phyloP scores from a whole-genome alignment of 2,888 invertebrate species.

The Teinopalpus imperialis region DNA sequence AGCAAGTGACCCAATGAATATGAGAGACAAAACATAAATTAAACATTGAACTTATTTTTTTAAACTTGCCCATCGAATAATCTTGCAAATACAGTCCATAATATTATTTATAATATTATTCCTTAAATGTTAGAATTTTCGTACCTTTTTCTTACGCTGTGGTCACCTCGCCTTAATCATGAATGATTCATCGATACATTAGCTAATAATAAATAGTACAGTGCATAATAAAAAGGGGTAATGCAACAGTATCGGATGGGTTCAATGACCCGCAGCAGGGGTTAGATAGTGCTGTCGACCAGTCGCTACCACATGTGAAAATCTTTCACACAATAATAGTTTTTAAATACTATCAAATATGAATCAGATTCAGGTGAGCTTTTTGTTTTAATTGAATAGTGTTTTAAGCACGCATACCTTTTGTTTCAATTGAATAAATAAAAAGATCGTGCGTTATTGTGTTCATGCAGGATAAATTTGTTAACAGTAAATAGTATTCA shows the following conservation, averaged over 20 bases:
- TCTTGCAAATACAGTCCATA: too few species aligned
- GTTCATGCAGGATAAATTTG: too few species aligned
- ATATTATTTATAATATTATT: too few species aligned
- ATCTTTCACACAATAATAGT: conserved; percentile 11
- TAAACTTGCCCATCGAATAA: too few species aligned
- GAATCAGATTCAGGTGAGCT: not conserved
- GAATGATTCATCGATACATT: conserved; percentile 38
- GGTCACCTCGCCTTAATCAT: conserved; percentile 27
- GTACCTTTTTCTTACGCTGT: conserved; percentile 18
- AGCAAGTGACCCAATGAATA: too few species aligned
- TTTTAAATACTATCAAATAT: conserved; percentile 15
- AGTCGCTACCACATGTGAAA: conserved; percentile 21
- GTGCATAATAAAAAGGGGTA: conserved; percentile 25
- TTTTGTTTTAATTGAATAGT: conserved; percentile 11
- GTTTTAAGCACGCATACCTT: not conserved
- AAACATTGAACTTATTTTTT: too few species aligned
- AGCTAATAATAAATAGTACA: conserved; percentile 32
- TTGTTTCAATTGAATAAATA: conserved; percentile 4
- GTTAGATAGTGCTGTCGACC: conserved; percentile 16
- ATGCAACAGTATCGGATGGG: conserved; percentile 22
- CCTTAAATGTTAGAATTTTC: too few species aligned
- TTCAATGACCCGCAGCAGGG: conserved; percentile 23
- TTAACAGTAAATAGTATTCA: too few species aligned
- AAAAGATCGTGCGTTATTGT: too few species aligned
- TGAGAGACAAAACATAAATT: too few species aligned